Evolutionary conservation across 1,140 invertebrate species (phyloP).

Genomic region (Brachionus asplanchnoidis): DNA sequence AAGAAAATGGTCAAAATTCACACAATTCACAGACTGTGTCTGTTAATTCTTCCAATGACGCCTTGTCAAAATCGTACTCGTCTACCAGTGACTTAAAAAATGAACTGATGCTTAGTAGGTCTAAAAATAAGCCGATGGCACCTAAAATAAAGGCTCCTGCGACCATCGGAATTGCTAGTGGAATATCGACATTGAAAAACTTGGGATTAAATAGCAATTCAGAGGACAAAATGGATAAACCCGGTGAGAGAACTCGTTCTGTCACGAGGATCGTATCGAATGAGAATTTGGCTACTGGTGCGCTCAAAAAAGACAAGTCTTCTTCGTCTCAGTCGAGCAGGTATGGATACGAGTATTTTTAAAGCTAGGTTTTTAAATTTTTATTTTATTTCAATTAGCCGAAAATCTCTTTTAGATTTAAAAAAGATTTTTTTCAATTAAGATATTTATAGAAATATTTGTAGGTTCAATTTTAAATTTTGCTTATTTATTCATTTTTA

Average conservation of each 20-base stretch:
- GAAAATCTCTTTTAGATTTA: conserved; percentile 6
- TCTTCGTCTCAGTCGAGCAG: background rate
- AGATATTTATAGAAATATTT: background rate
- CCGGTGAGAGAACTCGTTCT: background rate
- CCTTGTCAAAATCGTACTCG: background rate
- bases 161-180: conserved; percentile 7
- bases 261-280: background rate
- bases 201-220: background rate
- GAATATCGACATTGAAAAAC: background rate
- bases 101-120: background rate
- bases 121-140: conserved; percentile 34
- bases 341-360: background rate
- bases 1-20: background rate
- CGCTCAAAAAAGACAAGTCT: background rate
- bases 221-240: background rate
- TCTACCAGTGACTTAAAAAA: background rate
- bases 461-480: background rate
- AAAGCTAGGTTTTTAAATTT: background rate
- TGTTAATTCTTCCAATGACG: background rate
- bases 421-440: conserved; percentile 23
- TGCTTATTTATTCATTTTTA: background rate
- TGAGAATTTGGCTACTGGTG: background rate
- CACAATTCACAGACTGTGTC: conserved; percentile 15
- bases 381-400: background rate
- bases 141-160: conserved; percentile 7